Evolutionary conservation across 2,113 vertebrate species (phyloP).

Genomic region (Dicentrarchus labrax): DNA sequence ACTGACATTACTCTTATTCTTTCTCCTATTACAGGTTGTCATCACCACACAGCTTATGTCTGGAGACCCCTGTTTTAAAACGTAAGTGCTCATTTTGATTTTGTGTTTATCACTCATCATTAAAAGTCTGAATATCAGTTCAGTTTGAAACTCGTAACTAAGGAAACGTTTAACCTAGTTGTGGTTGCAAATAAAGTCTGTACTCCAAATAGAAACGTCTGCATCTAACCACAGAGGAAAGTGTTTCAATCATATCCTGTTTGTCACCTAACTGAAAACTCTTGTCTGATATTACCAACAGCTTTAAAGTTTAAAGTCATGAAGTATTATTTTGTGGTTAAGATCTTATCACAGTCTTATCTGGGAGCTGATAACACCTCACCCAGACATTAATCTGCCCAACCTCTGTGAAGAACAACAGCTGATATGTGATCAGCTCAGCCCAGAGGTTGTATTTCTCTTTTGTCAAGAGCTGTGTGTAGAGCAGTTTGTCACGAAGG

Average conservation of each 20-base stretch:
- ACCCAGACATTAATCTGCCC: conserved; percentile 11
- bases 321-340: conserved; percentile 8
- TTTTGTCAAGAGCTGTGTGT: conserved; percentile 1
- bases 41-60: conserved; percentile 97
- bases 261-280: conserved; percentile 23
- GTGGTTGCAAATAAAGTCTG: conserved; percentile 2
- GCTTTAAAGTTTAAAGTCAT: conserved; percentile 4
- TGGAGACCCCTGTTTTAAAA: conserved; percentile 98
- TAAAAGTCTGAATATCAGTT: background rate
- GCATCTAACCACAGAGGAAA: conserved; percentile 44
- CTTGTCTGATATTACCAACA: background rate
- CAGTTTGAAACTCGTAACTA: background rate
- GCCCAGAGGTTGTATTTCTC: background rate
- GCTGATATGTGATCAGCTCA: conserved; percentile 25
- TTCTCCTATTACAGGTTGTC: conserved; percentile 86
- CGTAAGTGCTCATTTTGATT: conserved; percentile 84
- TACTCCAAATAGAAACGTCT: background rate
- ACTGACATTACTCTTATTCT: conserved; percentile 21
- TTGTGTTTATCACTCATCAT: background rate
- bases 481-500: conserved; percentile 21
- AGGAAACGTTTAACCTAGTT: background rate
- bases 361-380: conserved; percentile 31
- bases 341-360: conserved; percentile 32
- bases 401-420: background rate
- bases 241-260: conserved; percentile 52